phyloP scores from a whole-genome alignment of 2,888 invertebrate genomes.

The Papilio elwesi region DNA sequence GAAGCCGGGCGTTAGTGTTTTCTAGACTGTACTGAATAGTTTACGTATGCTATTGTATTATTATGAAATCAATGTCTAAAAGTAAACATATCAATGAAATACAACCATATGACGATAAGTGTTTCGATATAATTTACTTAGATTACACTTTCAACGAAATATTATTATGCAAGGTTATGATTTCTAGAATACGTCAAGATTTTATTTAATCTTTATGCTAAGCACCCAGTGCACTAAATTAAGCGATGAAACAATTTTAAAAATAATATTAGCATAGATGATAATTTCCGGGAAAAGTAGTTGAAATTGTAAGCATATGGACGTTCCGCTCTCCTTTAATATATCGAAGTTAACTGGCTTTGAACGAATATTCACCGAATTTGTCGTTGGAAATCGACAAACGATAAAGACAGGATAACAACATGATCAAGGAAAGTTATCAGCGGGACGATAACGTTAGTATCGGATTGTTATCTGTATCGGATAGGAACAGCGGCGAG shows the following conservation, averaged over 20 bases:
- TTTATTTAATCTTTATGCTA: neutral
- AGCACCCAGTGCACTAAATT: neutral
- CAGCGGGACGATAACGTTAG: constrained; percentile 52
- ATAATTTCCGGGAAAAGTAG: neutral
- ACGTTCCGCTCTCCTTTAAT: too few species aligned
- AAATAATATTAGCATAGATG: neutral
- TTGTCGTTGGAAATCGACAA: constrained; percentile 39
- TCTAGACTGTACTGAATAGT: too few species aligned
- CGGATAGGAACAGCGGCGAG: constrained; percentile 47
- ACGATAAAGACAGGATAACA: constrained; percentile 56
- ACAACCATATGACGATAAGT: constrained; percentile 2
- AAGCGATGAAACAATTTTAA: neutral
- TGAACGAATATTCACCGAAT: constrained; percentile 26
- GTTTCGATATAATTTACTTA: neutral
- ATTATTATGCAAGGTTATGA: constrained; percentile 8
- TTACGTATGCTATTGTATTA: too few species aligned
- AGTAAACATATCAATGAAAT: constrained; percentile 7
- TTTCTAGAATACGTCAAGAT: neutral
- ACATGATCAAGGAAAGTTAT: constrained; percentile 59
- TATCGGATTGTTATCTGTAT: constrained; percentile 64
- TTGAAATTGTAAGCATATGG: neutral
- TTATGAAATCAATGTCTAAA: too few species aligned
- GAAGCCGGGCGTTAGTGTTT: too few species aligned
- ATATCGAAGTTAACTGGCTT: neutral
- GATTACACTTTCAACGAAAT: neutral